A percentile compares a stretch with the other conserved stretches of the same genome.
Conservation (phyloP, 2,113 vertebrate species). For the Perognathus longimembris region DNA sequence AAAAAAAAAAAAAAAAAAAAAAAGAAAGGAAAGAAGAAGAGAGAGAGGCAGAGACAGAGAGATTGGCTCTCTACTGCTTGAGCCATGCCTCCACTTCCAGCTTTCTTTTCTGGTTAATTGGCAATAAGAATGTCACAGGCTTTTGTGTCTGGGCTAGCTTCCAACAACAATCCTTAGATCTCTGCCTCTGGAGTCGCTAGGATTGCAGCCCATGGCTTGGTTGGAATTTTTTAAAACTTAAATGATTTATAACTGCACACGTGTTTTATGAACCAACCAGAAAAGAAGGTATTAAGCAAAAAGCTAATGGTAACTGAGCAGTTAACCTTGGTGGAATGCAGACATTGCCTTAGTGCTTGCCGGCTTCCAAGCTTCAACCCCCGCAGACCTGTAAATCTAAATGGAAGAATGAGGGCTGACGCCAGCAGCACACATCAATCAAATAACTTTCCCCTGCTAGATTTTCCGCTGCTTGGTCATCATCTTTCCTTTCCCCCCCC, state of each 20-base stretch:
- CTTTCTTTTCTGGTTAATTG: too few relatives aligned
- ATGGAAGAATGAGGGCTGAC: background rate
- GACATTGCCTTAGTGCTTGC: too few relatives aligned
- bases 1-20: background rate
- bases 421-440: conserved; percentile 35
- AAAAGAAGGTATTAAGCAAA: background rate
- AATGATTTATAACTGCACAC: background rate
- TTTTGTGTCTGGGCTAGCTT: too few relatives aligned
- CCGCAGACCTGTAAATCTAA: background rate
- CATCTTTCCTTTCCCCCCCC: background rate
- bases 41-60: background rate
- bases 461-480: conserved; percentile 30
- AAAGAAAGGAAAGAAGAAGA: background rate
- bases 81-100: too few relatives aligned
- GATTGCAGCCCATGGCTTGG: background rate
- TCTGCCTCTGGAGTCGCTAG: too few relatives aligned
- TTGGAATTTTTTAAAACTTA: background rate
- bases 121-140: too few relatives aligned
- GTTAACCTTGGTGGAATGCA: background rate
- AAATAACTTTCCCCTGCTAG: background rate
- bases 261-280: conserved; percentile 22
- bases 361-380: background rate
- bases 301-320: background rate
- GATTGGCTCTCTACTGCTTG: too few relatives aligned
- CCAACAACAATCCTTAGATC: too few relatives aligned